These are phyloP conservation scores for Centruroides sculpturatus DNA, from an alignment of 1,140 invertebrate species.

Conservation along the genomic window DNA sequence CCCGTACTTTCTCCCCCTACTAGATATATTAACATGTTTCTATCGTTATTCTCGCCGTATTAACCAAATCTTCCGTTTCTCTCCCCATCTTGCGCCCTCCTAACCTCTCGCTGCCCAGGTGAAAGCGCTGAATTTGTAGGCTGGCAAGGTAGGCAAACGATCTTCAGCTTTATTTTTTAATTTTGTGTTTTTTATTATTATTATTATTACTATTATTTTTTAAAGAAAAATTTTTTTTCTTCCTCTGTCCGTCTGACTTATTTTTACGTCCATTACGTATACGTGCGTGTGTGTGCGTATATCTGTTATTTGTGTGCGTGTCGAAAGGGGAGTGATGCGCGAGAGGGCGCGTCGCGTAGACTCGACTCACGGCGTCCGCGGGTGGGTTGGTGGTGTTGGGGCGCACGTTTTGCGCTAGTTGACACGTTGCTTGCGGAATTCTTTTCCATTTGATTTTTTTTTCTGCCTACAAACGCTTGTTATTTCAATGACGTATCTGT, in stretches of 20 bases:
- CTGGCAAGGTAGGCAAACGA: slow-evolving; percentile 53
- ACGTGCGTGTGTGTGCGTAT: background rate
- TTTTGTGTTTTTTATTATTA: background rate
- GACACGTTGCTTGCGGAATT: too few relatives aligned
- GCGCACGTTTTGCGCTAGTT: too few relatives aligned
- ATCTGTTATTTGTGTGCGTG: background rate
- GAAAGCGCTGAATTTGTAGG: slow-evolving; percentile 68
- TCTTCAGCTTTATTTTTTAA: background rate
- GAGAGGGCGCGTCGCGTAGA: background rate
- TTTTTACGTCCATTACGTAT: background rate
- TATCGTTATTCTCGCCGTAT: background rate
- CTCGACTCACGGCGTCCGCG: too few relatives aligned
- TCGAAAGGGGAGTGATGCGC: background rate
- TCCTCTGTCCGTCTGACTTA: background rate
- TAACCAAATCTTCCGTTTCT: background rate
- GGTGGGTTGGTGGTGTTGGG: too few relatives aligned
- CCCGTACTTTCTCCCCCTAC: too few relatives aligned
- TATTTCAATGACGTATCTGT: too few relatives aligned
- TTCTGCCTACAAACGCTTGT: too few relatives aligned
- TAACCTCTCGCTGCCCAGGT: slow-evolving; percentile 33
- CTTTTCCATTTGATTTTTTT: too few relatives aligned
- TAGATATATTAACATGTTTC: background rate
- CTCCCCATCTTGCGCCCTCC: background rate
- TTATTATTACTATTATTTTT: background rate
- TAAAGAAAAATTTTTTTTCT: background rate